Percentiles rank a stretch among this genome's conserved stretches.
Conservation (phyloP, 2,113 vertebrate species). For the Junco hyemalis region DNA sequence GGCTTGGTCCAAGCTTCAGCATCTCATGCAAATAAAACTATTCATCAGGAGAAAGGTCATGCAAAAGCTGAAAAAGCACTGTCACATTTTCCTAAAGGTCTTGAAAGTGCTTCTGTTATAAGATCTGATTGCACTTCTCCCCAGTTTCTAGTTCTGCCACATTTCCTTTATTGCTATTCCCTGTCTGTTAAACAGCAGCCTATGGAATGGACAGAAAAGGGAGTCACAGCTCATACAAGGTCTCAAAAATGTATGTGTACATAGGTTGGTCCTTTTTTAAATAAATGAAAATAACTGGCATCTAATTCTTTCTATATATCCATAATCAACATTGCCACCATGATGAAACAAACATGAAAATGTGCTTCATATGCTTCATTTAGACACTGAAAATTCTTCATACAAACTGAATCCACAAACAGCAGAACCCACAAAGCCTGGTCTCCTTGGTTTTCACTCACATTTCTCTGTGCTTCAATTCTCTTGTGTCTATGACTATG, state of each 20-base stretch:
- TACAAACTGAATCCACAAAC: background rate
- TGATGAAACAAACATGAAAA: background rate
- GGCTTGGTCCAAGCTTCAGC: background rate
- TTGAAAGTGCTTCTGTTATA: background rate
- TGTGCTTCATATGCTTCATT: no score
- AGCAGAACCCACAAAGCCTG: background rate
- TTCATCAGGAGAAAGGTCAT: background rate
- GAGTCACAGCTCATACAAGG: background rate
- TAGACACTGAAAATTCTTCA: background rate
- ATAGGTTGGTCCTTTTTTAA: background rate
- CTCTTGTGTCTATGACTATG: background rate
- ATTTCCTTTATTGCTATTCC: background rate
- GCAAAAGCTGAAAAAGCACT: fast-evolving
- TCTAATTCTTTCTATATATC: background rate
- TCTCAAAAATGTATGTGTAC: fast-evolving
- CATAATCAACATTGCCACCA: fast-evolving
- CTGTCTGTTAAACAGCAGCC: background rate
- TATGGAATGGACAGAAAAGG: background rate
- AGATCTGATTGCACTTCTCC: background rate
- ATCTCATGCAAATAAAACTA: background rate
- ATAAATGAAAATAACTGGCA: background rate
- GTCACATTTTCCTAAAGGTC: background rate
- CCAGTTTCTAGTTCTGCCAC: background rate
- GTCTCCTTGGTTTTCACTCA: background rate
- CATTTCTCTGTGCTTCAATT: background rate